Base-by-base conservation (phyloP, 1,140 invertebrate species). In the Pteromalus puparum region DNA sequence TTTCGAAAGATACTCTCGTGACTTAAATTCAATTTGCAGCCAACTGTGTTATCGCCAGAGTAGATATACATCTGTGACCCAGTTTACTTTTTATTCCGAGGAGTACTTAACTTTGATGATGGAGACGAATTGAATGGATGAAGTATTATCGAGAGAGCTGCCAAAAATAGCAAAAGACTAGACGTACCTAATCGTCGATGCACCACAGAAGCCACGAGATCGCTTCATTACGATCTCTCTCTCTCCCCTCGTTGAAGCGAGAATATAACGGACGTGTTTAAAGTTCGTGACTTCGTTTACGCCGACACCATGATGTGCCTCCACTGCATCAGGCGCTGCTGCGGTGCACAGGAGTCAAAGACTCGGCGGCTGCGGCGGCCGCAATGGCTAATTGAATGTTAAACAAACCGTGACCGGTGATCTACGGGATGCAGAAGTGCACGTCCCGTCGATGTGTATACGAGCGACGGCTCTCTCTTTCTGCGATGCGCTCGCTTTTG, bases 341-440 rank as follows among this genome's bases (percentile, higher is more conserved):
- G 34, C 21, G 7, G 26, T 26, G 9, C 18, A 15, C 72, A 73
- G 73, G n/a, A 75, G 73, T 75, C 73, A 42, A 75, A 75, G 73
- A 46, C 38, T 75, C 73, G 3, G 48, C 15, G 48, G 13, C n/a
- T n/a, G n/a, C 24, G 24, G 18, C 73, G 30, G 72, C 74, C 6
- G 46, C 76, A 18, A 78, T 78, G 53, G 61, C 61, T 79, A 79
- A 79, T 67, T 79, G 61, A 67, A 79, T 68, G 65, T 24, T 79
- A 79, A 79, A 68, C 77, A 79, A 79, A 79, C 28, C 77, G 30
- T 79, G 77, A 70, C 61, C 77, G 34, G 7, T 30, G 77, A 79
- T 79, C 48, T 28, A 77, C 73, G 73, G 24, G 74, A 48, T 48
- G 42, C 38, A 46, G 74, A 76, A 24, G 72, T 38, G 34, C 30